Conservation (phyloP, 2,797 vertebrate species). For the Anguilla pacifica region DNA sequence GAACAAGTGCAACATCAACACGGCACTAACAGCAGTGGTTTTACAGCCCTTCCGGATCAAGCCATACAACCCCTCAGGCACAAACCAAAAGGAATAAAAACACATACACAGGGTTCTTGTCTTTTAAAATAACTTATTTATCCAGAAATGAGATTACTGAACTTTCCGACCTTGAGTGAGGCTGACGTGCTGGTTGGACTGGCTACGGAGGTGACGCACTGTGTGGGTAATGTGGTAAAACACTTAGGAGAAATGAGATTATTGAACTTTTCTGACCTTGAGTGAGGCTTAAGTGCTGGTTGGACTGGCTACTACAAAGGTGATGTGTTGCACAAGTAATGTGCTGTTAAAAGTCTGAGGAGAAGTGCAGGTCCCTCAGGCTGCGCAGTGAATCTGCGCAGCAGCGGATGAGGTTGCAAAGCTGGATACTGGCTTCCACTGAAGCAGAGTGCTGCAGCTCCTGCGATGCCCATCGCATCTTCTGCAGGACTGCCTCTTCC, state of each 20-base stretch:
- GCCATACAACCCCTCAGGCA: neutral
- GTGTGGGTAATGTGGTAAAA: neutral
- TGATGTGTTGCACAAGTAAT: too few relatives aligned
- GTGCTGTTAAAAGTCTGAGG: conserved; percentile 37
- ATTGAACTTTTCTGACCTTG: neutral
- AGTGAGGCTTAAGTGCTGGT: neutral
- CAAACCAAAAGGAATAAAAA: neutral
- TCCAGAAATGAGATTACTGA: neutral
- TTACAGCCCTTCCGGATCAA: neutral
- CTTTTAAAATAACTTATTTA: neutral
- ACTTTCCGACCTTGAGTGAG: neutral
- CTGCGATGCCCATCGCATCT: conserved; percentile 83
- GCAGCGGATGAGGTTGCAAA: conserved; percentile 83
- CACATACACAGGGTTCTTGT: neutral
- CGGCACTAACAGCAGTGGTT: conserved; percentile 22
- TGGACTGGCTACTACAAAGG: neutral
- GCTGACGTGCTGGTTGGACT: neutral
- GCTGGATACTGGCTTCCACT: conserved; percentile 83
- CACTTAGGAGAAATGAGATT: conserved; percentile 60
- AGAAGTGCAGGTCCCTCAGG: conserved; percentile 78
- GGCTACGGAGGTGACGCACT: neutral
- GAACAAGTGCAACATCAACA: conserved; percentile 23
- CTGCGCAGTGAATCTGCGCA: conserved; percentile 83
- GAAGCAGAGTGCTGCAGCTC: conserved; percentile 80
- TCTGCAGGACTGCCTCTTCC: conserved; percentile 80